phyloP scores from a whole-genome alignment of 2,888 invertebrate species.

The Rambutsinella grinnellia region DNA sequence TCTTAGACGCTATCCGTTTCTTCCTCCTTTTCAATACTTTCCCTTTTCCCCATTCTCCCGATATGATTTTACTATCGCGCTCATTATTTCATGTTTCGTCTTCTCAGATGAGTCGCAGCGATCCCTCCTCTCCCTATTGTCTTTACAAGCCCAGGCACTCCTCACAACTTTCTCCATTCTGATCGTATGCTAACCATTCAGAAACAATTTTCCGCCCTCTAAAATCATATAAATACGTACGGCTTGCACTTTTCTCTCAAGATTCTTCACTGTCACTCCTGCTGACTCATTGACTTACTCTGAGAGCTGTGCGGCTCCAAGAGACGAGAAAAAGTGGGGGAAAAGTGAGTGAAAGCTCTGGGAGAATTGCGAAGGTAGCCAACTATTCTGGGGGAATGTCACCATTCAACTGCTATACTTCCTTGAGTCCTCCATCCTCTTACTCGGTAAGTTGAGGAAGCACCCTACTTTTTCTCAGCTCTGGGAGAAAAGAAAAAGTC shows the following conservation, averaged over 20 bases:
- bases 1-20: background rate
- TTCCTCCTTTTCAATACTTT: background rate
- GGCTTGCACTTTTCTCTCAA: too few species aligned
- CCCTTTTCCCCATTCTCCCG: background rate
- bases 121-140: background rate
- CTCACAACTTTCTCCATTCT: background rate
- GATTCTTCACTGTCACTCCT: background rate
- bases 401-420: constrained; percentile 19
- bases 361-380: constrained; percentile 3
- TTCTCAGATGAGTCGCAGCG: background rate
- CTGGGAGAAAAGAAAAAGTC: background rate
- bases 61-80: background rate
- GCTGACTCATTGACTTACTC: background rate
- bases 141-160: background rate
- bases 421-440: background rate
- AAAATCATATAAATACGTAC: background rate
- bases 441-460: background rate
- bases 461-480: constrained; percentile 4
- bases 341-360: background rate
- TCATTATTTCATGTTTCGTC: background rate
- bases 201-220: background rate
- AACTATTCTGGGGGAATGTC: constrained; percentile 22
- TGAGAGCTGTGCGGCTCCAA: too few species aligned
- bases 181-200: background rate
- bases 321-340: background rate